Evolutionary conservation across 2,797 vertebrate genomes (phyloP), one percentile per base, ranked within the genome.

Genomic region (Orientallactaga sibirica): DNA sequence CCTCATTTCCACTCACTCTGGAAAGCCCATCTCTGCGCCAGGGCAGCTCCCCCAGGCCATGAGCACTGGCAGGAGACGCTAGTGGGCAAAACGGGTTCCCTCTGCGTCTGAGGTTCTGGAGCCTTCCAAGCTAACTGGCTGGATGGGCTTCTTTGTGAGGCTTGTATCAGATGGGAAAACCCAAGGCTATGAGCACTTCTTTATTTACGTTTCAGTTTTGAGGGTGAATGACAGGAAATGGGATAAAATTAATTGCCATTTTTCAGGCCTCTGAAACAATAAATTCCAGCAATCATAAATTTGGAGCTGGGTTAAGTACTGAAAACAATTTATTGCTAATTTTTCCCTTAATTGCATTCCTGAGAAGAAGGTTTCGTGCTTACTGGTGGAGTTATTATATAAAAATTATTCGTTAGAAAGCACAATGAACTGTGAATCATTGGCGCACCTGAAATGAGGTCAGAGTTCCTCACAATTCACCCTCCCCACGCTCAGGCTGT

Each of bases 1-100:
- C 95, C 97, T 97, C 97, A 94, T 97, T 97, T 97, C 97, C 94
- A 86, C 96, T 96, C 96, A 85, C 97, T 97, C 96, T 29, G 95
- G 94, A 96, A 96, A 94, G 95, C 97, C 93, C 97, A 94, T 96
- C 95, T 95, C 94, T 79, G 93, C 88, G 41, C 91, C 33, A 77
- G 96, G 97, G 96, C 93, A 88, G 96, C 94, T 95, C 93, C 80
- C 93, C 93, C 96, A 97, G 92, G 67, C 67, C 52, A 89, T 94
- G 0, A 2, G 95, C 94, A 91, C 4, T 11, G 25, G 89, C 79
- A 71, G 41, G 88, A 82, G 73, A 27, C 3, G 0, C 16, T 16
- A 1, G n/a, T 5, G 11, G 86, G 82, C 58, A 20, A 93, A 90
- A 86, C 4, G 14, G 0, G 0, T 90, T 74, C 80, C 10, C 67